Evolutionary conservation across 2,888 invertebrate genomes (phyloP).

Genomic region (Epinotia brunnichana): DNA sequence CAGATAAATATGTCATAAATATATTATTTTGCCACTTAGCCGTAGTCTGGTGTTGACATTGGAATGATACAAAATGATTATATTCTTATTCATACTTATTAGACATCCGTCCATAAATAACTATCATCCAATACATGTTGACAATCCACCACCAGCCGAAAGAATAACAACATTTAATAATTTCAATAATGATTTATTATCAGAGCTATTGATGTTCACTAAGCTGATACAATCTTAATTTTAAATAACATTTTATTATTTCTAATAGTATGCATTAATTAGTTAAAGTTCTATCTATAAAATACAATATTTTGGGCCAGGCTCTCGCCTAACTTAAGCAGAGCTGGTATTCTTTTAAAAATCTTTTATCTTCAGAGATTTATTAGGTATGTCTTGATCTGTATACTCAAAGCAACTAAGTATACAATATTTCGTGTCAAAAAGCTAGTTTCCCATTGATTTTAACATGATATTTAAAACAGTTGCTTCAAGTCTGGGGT

Average conservation of each 20-base stretch:
- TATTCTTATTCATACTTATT: constrained; percentile 24
- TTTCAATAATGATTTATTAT: constrained; percentile 82
- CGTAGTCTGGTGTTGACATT: constrained; percentile 7
- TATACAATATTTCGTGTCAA: neutral
- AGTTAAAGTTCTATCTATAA: constrained; percentile 83
- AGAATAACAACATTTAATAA: constrained; percentile 80
- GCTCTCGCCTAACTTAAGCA: constrained; percentile 50
- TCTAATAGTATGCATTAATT: constrained; percentile 84
- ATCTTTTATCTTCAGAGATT: neutral
- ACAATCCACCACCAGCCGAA: constrained; percentile 52
- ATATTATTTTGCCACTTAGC: constrained; percentile 16
- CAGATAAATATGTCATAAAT: constrained; percentile 20
- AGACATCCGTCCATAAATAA: constrained; percentile 24
- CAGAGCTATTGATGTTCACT: constrained; percentile 84
- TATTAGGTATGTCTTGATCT: neutral
- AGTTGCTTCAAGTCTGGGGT: neutral
- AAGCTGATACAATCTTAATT: constrained; percentile 83
- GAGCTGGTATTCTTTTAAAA: constrained; percentile 19
- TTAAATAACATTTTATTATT: constrained; percentile 80
- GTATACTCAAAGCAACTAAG: neutral
- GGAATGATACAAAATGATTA: neutral
- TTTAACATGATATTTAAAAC: neutral
- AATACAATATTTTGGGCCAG: constrained; percentile 75
- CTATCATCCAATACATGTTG: constrained; percentile 22
- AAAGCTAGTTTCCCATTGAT: neutral